Conservation (phyloP, 53 echinoderm and acorn worm species). For the Actinopyga echinites region DNA sequence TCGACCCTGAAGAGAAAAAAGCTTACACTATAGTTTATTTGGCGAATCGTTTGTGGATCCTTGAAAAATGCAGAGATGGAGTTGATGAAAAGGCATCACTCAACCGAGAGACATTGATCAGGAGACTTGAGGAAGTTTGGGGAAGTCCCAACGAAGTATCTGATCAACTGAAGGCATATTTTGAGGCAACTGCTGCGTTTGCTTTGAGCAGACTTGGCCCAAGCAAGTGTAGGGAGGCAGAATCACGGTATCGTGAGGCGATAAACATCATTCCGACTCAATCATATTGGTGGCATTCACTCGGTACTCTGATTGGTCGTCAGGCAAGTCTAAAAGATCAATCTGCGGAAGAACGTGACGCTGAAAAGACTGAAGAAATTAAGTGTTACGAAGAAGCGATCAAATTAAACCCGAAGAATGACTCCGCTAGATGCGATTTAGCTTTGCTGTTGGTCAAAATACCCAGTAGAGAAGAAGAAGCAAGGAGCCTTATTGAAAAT, state of each 20-base stretch:
- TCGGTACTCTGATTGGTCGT: not conserved
- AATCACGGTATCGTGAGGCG: conserved; percentile 1
- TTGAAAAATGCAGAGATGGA: not conserved
- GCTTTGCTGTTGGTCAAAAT: not conserved
- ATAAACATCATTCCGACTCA: not conserved
- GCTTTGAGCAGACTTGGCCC: conserved; percentile 16
- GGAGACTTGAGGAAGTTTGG: not conserved
- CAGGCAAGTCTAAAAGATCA: not conserved
- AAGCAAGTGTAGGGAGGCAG: not conserved
- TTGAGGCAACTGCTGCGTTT: conserved; percentile 24
- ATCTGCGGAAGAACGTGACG: not conserved
- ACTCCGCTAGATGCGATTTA: conserved; percentile 4
- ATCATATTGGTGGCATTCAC: conserved; percentile 10
- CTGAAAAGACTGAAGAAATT: not conserved
- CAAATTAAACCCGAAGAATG: not conserved
- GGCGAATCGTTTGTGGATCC: not conserved
- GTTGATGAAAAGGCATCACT: not conserved
- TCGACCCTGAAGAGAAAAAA: not conserved
- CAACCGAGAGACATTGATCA: not conserved
- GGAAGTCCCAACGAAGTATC: not conserved
- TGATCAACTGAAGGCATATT: not conserved
- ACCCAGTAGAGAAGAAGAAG: not conserved
- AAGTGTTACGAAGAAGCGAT: conserved; percentile 1
- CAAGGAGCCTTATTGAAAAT: not conserved
- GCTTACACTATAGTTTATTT: not conserved